phyloP scores from a whole-genome alignment of 2,797 vertebrate genomes.

The Tauraco hartlaubi region DNA sequence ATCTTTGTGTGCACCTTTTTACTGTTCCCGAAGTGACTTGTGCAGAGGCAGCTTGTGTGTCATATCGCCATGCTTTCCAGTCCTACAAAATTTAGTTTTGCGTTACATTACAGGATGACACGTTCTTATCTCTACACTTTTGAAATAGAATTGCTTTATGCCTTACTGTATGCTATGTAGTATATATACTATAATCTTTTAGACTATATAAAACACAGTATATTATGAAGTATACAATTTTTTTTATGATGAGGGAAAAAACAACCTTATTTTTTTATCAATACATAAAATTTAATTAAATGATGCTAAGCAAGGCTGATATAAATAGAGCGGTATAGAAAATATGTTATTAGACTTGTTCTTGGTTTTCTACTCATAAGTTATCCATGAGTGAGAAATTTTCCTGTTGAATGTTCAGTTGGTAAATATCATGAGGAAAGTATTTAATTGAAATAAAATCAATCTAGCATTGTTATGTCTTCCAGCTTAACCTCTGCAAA shows the following conservation, averaged over 20 bases:
- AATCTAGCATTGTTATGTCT: not conserved
- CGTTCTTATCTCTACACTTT: not conserved
- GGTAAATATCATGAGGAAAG: not conserved
- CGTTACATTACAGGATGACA: not conserved
- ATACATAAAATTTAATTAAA: not conserved
- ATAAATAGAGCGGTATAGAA: not conserved
- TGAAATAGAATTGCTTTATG: not conserved
- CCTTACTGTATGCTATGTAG: not conserved
- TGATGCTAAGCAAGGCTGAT: not conserved
- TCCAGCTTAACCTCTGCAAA: not conserved
- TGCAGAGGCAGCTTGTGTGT: not conserved
- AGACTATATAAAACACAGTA: not conserved
- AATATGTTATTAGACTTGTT: not conserved
- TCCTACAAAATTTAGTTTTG: not conserved
- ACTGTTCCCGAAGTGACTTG: not conserved
- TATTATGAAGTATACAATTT: not conserved
- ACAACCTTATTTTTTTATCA: not conserved
- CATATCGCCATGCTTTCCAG: fast-evolving
- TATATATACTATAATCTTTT: not conserved
- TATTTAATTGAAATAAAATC: not conserved
- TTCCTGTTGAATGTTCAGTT: not conserved
- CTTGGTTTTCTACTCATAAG: not conserved
- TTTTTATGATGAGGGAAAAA: not conserved
- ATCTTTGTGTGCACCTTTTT: not conserved
- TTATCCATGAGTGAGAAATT: not conserved